These are phyloP conservation scores for Mythimna albipuncta DNA, from an alignment of 2,888 invertebrate species.

Conservation along the genomic window DNA sequence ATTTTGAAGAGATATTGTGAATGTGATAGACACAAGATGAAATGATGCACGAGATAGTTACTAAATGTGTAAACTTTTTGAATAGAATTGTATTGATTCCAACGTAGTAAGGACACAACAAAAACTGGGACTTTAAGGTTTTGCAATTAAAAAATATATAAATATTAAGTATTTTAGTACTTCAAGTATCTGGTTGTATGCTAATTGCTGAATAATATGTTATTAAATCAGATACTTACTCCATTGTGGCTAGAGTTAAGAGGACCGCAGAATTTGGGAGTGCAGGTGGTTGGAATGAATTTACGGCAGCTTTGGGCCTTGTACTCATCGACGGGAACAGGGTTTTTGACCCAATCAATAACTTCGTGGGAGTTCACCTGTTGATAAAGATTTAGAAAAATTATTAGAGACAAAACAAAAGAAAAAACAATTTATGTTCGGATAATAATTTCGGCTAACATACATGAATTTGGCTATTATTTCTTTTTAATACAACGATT, in stretches of 20 bases:
- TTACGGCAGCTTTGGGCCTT: conserved; percentile 61
- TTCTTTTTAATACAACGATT: neutral
- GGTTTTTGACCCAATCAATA: conserved; percentile 89
- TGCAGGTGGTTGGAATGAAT: conserved; percentile 48
- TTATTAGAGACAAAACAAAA: too few relatives aligned
- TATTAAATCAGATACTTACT: conserved; percentile 57
- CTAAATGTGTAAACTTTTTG: neutral
- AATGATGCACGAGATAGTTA: too few relatives aligned
- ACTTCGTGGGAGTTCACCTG: conserved; percentile 84
- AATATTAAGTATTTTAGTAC: neutral
- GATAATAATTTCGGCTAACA: neutral
- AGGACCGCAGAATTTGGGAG: conserved; percentile 67
- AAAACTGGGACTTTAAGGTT: too few relatives aligned
- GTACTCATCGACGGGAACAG: conserved; percentile 80
- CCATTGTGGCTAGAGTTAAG: conserved; percentile 64
- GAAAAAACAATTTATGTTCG: neutral
- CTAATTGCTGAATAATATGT: neutral
- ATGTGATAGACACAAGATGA: neutral
- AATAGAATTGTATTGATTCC: neutral
- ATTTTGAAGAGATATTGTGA: neutral
- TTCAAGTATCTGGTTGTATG: neutral
- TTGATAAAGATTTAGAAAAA: conserved; percentile 8
- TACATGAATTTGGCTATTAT: too few relatives aligned
- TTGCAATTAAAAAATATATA: neutral
- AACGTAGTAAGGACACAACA: too few relatives aligned